Evolutionary conservation across 1,140 invertebrate genomes (phyloP).

Genomic region (Melanaphis sacchari): DNA sequence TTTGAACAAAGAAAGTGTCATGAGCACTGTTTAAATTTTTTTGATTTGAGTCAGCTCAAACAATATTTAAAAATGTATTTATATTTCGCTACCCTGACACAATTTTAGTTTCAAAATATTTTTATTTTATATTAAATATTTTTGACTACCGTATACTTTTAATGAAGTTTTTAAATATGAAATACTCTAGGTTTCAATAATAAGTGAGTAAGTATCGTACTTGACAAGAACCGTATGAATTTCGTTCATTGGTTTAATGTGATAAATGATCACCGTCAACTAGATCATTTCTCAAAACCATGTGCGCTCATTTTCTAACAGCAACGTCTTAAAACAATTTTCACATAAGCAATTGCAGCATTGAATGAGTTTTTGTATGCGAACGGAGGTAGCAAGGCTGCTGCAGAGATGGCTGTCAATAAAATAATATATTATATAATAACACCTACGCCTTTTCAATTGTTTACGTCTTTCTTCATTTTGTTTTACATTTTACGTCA

Average conservation of each 20-base stretch:
- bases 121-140: background rate
- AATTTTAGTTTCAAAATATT: too few species aligned
- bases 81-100: too few species aligned
- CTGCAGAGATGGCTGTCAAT: background rate
- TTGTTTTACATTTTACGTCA: background rate
- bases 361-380: background rate
- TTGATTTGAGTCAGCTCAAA: background rate
- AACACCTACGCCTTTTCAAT: background rate
- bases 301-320: background rate
- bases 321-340: background rate
- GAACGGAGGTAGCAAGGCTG: background rate
- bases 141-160: background rate
- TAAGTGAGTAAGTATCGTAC: background rate
- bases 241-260: background rate
- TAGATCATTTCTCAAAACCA: slow-evolving; percentile 15
- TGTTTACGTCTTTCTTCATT: background rate
- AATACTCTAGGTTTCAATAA: background rate
- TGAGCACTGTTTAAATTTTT: background rate
- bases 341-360: background rate
- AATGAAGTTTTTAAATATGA: background rate
- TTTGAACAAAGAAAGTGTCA: background rate
- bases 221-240: background rate
- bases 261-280: background rate
- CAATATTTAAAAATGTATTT: background rate
- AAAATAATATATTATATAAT: background rate